A percentile compares a stretch with the other conserved stretches of the same genome.
phyloP scores from a whole-genome alignment of 2,113 vertebrate species.

The Loxodonta africana region DNA sequence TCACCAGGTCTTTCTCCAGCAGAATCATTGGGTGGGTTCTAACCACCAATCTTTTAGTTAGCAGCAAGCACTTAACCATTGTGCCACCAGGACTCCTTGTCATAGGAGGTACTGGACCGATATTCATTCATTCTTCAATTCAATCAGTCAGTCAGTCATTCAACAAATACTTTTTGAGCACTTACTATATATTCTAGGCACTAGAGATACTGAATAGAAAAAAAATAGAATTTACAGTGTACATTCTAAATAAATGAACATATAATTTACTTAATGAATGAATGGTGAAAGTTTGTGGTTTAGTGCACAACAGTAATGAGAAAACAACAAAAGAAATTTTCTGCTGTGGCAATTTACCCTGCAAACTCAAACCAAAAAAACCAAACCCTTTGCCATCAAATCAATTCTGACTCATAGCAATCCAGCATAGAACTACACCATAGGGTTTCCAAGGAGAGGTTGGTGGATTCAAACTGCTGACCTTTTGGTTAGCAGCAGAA shows the following conservation, averaged over 20 bases:
- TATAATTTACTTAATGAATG: neutral
- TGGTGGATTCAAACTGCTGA: too few species aligned
- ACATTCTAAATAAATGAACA: neutral
- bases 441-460: too few species aligned
- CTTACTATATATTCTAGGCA: neutral
- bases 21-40: neutral
- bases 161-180: slow-evolving; percentile 10
- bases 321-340: neutral
- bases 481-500: too few species aligned
- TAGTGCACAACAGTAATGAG: neutral
- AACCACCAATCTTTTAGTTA: neutral
- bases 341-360: neutral
- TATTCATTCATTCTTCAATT: neutral
- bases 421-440: too few species aligned
- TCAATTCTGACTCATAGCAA: too few species aligned
- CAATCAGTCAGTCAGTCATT: neutral
- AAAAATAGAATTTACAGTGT: neutral
- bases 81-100: too few species aligned
- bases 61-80: too few species aligned
- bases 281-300: neutral
- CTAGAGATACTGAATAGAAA: neutral
- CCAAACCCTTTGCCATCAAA: too few species aligned
- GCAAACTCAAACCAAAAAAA: neutral
- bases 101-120: too few species aligned
- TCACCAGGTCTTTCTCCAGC: neutral